phyloP scores from a whole-genome alignment of 2,113 vertebrate species.

The Bos javanicus region DNA sequence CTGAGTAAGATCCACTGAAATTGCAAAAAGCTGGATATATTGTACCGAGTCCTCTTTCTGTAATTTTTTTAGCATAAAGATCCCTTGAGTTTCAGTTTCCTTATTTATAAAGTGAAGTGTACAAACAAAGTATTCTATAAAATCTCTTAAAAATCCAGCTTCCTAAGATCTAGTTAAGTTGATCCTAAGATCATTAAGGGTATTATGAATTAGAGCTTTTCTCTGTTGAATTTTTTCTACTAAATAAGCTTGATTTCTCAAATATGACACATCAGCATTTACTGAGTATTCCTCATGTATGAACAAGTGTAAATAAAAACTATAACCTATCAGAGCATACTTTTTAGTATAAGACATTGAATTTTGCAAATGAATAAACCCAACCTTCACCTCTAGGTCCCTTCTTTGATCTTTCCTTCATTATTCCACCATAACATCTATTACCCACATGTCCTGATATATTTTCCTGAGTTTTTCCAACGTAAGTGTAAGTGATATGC shows the following conservation, averaged over 20 bases:
- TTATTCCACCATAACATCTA: neutral
- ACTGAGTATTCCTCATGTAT: neutral
- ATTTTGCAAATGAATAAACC: neutral
- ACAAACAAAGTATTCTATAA: neutral
- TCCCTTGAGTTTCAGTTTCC: neutral
- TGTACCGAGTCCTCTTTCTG: neutral
- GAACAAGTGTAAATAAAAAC: neutral
- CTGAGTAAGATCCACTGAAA: neutral
- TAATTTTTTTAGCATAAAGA: neutral
- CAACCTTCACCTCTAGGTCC: neutral
- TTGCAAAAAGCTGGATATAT: neutral
- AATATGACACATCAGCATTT: neutral
- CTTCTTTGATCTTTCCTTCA: neutral
- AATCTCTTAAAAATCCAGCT: neutral
- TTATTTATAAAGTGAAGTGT: neutral
- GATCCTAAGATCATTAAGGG: neutral
- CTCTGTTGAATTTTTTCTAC: neutral
- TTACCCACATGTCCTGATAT: neutral
- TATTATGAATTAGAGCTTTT: neutral
- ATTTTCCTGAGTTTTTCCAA: neutral
- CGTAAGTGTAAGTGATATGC: neutral
- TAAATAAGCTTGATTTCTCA: neutral
- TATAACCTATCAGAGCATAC: neutral
- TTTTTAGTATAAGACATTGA: neutral
- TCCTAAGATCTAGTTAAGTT: neutral